A percentile compares a stretch with the other conserved stretches of the same genome.
phyloP scores from a whole-genome alignment of 1,140 invertebrate species.

The Acyrthosiphon pisum region DNA sequence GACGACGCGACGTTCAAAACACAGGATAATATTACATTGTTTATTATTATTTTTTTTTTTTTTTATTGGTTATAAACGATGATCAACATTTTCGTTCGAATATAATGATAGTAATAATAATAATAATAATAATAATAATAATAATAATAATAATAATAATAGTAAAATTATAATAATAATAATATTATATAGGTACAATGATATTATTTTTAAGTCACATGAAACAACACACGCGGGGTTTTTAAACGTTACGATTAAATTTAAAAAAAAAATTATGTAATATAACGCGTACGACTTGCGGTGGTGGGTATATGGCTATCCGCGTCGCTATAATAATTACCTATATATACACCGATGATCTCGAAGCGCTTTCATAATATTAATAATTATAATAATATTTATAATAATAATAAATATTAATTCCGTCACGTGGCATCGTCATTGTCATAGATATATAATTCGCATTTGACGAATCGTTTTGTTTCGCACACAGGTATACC shows the following conservation, averaged over 20 bases:
- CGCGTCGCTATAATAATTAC: background rate
- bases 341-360: background rate
- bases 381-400: too few relatives aligned
- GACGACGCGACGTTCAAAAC: background rate
- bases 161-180: background rate
- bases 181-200: background rate
- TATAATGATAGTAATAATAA: too few relatives aligned
- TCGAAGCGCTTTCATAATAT: background rate
- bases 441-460: too few relatives aligned
- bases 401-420: background rate
- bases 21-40: background rate
- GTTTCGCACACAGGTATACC: background rate
- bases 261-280: background rate
- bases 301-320: background rate
- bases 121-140: too few relatives aligned
- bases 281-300: background rate
- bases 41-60: background rate
- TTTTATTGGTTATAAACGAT: conserved; percentile 6
- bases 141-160: too few relatives aligned
- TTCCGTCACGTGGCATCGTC: background rate
- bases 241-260: background rate
- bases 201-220: conserved; percentile 8
- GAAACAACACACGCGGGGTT: background rate
- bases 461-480: background rate
- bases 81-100: background rate